Base-by-base conservation (phyloP, 2,797 vertebrate species). In the Podarcis siculus region DNA sequence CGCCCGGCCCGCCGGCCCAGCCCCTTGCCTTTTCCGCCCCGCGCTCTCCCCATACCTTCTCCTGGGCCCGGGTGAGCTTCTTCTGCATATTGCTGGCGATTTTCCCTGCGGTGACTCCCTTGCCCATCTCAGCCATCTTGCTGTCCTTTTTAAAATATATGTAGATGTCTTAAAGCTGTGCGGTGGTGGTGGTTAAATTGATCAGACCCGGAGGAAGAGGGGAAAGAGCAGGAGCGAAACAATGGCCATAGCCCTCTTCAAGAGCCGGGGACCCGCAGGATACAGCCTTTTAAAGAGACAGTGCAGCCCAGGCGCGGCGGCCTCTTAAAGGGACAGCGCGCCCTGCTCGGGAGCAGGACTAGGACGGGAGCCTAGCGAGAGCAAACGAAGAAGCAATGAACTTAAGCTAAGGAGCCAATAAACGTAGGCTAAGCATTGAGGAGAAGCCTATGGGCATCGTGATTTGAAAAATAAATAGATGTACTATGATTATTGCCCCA, bases 81-180 rank as follows among this genome's bases (percentile, higher is more conserved):
- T 99, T 99, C 97, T 99, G 99, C 32, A 99, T 97, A 87, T 99
- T 99, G 94, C 98, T 99, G 78, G 98, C 99, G 90, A 99, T 97
- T 94, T 99, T 99, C 84, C 99, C 99, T 5, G 98, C 99, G 73
- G 98, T 98, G 95, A 99, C 97, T 96, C 98, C 99, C 95, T 99
- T 99, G 95, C 98, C 98, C 97, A 99, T 97, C 97, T 99, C 99
- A 92, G 98, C 99, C 99, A 99, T 99, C 95, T 98, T 97, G 97
- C 95, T 95, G 95, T 72, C 93, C 89, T 92, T 94, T 92, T 88
- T 1, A 55, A 55, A 55, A 55, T 55, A 55, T 55, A 55, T 55
- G 49, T 15, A 55, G 49, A 55, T 55, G 49, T 55, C 49, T 55
- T 55, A 67, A 45, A 91, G 85, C 89, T 76, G 91, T 5, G 90